Evolutionary conservation across 2,888 invertebrate species (phyloP).

Genomic region (Patella ulyssiponensis): DNA sequence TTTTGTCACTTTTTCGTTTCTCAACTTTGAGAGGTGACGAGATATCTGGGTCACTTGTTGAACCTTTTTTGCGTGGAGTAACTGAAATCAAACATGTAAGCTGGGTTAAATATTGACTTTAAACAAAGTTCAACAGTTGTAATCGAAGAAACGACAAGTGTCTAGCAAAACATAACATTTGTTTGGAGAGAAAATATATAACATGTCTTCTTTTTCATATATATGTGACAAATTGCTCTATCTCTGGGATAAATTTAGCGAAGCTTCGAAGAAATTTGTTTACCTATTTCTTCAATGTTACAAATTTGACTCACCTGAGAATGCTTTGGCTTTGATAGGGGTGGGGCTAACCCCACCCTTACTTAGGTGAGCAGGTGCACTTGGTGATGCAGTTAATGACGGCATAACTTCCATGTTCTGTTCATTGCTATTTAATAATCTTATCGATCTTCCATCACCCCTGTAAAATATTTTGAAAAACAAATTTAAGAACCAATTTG

Average conservation of each 20-base stretch:
- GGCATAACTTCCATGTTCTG: conserved; percentile 39
- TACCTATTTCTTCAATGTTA: too few relatives aligned
- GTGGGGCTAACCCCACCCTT: conserved; percentile 47
- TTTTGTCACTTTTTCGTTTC: conserved; percentile 53
- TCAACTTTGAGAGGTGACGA: conserved; percentile 39
- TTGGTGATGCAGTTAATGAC: conserved; percentile 52
- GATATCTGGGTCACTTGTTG: conserved; percentile 35
- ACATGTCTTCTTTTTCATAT: too few relatives aligned
- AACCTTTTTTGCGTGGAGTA: conserved; percentile 27
- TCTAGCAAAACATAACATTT: neutral
- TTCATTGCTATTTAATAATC: conserved; percentile 14
- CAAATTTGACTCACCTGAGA: conserved; percentile 29
- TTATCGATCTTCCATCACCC: conserved; percentile 26
- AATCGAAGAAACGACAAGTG: neutral
- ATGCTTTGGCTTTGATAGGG: conserved; percentile 42
- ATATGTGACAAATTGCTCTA: too few relatives aligned
- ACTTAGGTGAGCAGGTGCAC: conserved; percentile 52
- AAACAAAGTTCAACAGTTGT: neutral
- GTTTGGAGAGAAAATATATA: too few relatives aligned
- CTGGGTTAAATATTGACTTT: neutral
- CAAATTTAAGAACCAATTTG: too few relatives aligned
- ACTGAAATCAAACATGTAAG: conserved; percentile 14
- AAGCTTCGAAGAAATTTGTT: too few relatives aligned
- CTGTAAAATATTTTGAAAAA: neutral
- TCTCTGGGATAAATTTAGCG: too few relatives aligned